These are phyloP conservation scores for Drosophila mojavensis DNA, from an alignment of 1,140 invertebrate genomes.

Conservation along the genomic window DNA sequence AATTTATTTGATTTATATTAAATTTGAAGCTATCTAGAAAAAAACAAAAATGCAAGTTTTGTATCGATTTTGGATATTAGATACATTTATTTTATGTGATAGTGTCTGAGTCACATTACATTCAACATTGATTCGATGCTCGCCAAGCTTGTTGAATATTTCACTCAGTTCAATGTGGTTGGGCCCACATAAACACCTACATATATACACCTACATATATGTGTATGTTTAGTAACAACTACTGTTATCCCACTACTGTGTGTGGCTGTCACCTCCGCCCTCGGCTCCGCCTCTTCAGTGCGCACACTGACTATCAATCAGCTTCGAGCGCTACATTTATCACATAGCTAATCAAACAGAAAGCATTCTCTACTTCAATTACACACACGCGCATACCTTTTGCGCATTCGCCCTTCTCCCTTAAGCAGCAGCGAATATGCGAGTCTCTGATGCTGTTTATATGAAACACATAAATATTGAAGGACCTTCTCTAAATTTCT, in stretches of 20 bases:
- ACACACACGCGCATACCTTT: not conserved
- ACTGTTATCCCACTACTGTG: not conserved
- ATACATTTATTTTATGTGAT: too few species aligned
- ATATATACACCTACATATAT: too few species aligned
- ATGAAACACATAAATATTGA: constrained; percentile 8
- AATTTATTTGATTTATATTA: too few species aligned
- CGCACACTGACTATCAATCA: constrained; percentile 59
- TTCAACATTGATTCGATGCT: too few species aligned
- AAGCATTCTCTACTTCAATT: constrained; percentile 53
- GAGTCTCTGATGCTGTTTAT: constrained; percentile 4
- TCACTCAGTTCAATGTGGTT: too few species aligned
- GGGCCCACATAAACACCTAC: too few species aligned
- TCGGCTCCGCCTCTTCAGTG: constrained; percentile 7
- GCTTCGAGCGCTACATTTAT: constrained; percentile 41
- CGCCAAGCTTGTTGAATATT: too few species aligned
- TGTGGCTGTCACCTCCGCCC: not conserved
- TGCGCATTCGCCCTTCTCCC: not conserved
- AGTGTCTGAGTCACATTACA: too few species aligned
- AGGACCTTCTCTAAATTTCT: not conserved
- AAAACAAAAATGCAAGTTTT: too few species aligned
- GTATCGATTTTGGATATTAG: too few species aligned
- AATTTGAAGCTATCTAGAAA: too few species aligned
- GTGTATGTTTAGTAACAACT: too few species aligned
- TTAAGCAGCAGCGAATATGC: constrained; percentile 4
- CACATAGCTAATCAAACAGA: constrained; percentile 61